Evolutionary conservation across 2,797 vertebrate species (phyloP).

Genomic region (Brachyrhaphis roseni): DNA sequence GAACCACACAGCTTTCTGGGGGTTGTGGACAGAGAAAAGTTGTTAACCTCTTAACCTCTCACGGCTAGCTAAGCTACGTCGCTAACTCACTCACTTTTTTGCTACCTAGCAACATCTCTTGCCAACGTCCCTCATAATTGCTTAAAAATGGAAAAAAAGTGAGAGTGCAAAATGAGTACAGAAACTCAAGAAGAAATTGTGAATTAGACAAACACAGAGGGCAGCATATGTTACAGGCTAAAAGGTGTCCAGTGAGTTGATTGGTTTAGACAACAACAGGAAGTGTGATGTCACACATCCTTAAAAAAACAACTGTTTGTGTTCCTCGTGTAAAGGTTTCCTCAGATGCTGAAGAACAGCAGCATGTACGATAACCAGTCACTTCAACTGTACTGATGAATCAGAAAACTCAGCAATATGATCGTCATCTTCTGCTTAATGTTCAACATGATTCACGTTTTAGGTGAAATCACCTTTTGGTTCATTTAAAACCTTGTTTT

Average conservation of each 20-base stretch:
- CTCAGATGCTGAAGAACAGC: neutral
- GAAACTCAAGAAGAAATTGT: too few species aligned
- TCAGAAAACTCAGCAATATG: conserved; percentile 25
- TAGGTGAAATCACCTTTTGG: neutral
- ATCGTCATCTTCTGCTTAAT: conserved; percentile 3
- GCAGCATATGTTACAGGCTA: too few species aligned
- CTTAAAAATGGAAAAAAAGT: too few species aligned
- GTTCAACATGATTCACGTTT: conserved; percentile 3
- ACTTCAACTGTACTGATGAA: neutral
- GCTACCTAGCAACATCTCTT: too few species aligned
- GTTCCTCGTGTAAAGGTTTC: neutral
- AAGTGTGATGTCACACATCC: neutral
- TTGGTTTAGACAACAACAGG: neutral
- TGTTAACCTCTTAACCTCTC: too few species aligned
- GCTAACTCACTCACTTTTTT: too few species aligned
- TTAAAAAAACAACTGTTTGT: neutral
- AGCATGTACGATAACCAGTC: neutral
- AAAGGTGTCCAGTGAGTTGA: neutral
- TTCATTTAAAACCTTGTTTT: neutral
- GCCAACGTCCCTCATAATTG: too few species aligned
- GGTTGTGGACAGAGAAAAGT: too few species aligned
- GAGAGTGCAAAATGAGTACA: neutral
- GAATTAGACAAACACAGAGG: too few species aligned
- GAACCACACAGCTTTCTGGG: too few species aligned
- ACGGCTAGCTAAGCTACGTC: too few species aligned